A percentile compares a stretch with the other conserved stretches of the same genome.
phyloP scores from a whole-genome alignment of 2,113 vertebrate species.

The Fulica atra region DNA sequence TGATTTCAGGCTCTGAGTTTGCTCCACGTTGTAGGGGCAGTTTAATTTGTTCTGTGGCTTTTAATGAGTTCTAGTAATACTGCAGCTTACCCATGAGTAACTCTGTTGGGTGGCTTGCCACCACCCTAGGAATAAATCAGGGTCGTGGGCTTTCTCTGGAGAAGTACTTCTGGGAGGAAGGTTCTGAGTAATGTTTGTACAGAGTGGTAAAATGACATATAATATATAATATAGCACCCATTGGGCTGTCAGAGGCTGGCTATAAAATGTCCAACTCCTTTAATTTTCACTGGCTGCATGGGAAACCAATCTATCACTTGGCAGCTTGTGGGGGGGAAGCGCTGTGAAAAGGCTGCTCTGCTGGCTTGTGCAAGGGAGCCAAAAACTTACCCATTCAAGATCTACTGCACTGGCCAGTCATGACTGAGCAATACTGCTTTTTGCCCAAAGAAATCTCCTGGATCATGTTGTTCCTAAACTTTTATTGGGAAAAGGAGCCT shows the following conservation, averaged over 20 bases:
- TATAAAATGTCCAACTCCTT: neutral
- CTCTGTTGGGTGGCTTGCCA: neutral
- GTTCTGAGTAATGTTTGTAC: neutral
- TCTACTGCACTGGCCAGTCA: too few species aligned
- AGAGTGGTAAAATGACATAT: neutral
- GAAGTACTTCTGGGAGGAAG: neutral
- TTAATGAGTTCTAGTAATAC: neutral
- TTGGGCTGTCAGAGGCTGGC: neutral
- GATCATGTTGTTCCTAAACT: neutral
- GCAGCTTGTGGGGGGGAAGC: neutral
- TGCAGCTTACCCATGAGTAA: neutral
- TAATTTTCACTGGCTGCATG: neutral
- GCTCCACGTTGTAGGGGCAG: neutral
- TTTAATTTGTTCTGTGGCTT: neutral
- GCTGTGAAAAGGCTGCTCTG: too few species aligned
- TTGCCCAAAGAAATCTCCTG: fast-evolving
- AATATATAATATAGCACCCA: neutral
- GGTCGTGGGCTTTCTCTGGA: neutral
- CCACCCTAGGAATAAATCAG: neutral
- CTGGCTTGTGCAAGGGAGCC: neutral
- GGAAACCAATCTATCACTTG: neutral
- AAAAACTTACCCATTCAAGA: neutral
- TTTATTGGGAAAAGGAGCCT: neutral
- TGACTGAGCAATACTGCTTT: fast-evolving
- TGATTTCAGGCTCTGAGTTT: neutral